These are phyloP conservation scores for Diarsia brunnea DNA, from an alignment of 2,888 invertebrate species.

Conservation along the genomic window DNA sequence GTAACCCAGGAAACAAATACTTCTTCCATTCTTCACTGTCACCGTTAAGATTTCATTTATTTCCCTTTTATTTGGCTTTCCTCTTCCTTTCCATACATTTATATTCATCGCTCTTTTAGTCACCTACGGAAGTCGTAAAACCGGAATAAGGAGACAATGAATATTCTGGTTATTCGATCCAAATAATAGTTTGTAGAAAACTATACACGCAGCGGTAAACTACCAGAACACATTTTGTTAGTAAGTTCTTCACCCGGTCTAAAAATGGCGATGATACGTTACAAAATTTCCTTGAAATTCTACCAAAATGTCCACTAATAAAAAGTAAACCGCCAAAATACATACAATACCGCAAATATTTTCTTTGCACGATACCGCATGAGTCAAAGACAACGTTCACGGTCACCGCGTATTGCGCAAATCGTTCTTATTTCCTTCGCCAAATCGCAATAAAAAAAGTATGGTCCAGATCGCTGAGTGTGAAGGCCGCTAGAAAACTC, in stretches of 20 bases:
- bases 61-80: not conserved
- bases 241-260: not conserved
- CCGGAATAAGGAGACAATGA: not conserved
- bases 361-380: slow-evolving; percentile 54
- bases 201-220: not conserved
- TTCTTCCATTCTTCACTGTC: not conserved
- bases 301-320: slow-evolving; percentile 27
- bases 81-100: not conserved
- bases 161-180: not conserved
- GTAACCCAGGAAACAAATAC: not conserved
- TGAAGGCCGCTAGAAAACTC: slow-evolving; percentile 69
- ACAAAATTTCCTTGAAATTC: slow-evolving; percentile 35
- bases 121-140: slow-evolving; percentile 20
- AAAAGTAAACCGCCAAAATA: slow-evolving; percentile 37
- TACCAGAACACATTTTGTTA: not conserved
- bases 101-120: not conserved
- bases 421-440: slow-evolving; percentile 68
- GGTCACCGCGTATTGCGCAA: slow-evolving; percentile 78
- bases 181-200: not conserved
- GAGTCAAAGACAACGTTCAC: slow-evolving; percentile 75
- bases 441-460: slow-evolving; percentile 69
- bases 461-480: slow-evolving; percentile 66
- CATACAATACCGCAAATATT: slow-evolving; percentile 48
- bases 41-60: not conserved
- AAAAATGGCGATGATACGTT: slow-evolving; percentile 30